These are phyloP conservation scores for Pachymerium ferrugineum DNA, from an alignment of 2,888 invertebrate species.

Conservation along the genomic window DNA sequence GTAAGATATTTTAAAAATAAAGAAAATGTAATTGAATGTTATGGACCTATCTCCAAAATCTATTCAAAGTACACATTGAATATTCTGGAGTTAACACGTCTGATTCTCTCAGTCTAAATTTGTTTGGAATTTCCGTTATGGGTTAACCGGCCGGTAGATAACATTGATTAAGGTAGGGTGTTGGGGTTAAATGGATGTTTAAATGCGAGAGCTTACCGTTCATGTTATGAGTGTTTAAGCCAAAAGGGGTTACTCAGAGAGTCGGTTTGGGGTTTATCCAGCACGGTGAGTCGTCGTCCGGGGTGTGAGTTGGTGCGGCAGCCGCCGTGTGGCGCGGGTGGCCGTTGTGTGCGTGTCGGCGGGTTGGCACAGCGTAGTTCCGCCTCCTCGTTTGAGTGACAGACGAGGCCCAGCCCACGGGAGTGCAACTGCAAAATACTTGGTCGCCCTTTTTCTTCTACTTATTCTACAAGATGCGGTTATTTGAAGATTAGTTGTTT, in stretches of 20 bases:
- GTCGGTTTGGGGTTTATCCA: slow-evolving; percentile 17
- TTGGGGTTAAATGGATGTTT: too few species aligned
- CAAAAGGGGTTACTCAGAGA: neutral
- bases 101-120: too few species aligned
- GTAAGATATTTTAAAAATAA: too few species aligned
- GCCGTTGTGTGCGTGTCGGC: slow-evolving; percentile 27
- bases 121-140: too few species aligned
- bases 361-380: slow-evolving; percentile 25
- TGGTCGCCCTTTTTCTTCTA: neutral
- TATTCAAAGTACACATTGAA: too few species aligned
- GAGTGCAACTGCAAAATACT: slow-evolving; percentile 16
- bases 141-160: too few species aligned
- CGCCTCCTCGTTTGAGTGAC: slow-evolving; percentile 15
- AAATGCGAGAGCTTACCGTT: slow-evolving; percentile 3
- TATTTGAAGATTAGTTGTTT: slow-evolving; percentile 16
- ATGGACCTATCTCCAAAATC: too few species aligned
- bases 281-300: slow-evolving; percentile 25
- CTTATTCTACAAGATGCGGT: neutral
- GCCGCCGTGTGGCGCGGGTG: slow-evolving; percentile 22
- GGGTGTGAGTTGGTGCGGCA: slow-evolving; percentile 22
- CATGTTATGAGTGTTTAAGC: slow-evolving; percentile 6
- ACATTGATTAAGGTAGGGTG: too few species aligned
- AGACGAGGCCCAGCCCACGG: slow-evolving; percentile 9
- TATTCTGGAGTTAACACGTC: too few species aligned
- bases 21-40: too few species aligned